Percentiles rank a stretch among this genome's conserved stretches.
These are phyloP conservation scores for Microchirus variegatus DNA, from an alignment of 2,797 vertebrate species.

Conservation along the genomic window DNA sequence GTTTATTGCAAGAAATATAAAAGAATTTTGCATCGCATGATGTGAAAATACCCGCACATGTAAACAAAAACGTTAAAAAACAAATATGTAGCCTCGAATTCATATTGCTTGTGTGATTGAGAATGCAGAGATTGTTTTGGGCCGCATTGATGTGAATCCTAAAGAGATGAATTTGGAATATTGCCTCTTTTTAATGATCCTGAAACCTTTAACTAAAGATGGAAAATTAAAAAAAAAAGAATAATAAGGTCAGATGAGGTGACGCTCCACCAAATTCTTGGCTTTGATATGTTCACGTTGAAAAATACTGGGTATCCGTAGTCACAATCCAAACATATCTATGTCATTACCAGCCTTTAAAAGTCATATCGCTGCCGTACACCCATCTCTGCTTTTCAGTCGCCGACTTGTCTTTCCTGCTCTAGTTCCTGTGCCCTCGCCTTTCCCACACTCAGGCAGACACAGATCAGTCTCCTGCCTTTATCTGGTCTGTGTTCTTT, in stretches of 20 bases:
- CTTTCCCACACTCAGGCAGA: constrained; percentile 87
- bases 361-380: constrained; percentile 49
- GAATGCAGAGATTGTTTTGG: too few relatives aligned
- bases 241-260: neutral
- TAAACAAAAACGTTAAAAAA: too few relatives aligned
- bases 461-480: constrained; percentile 71
- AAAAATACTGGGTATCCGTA: constrained; percentile 39
- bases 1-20: too few relatives aligned
- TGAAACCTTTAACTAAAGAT: neutral
- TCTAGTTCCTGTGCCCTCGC: constrained; percentile 73
- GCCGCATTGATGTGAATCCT: too few relatives aligned
- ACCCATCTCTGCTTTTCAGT: constrained; percentile 67
- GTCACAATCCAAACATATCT: constrained; percentile 67
- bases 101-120: too few relatives aligned
- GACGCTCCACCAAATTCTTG: constrained; percentile 24
- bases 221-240: neutral
- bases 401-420: constrained; percentile 72
- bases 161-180: too few relatives aligned
- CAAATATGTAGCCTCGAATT: too few relatives aligned
- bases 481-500: constrained; percentile 89
- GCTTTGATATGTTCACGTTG: constrained; percentile 18
- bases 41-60: too few relatives aligned
- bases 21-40: too few relatives aligned
- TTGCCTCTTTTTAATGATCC: neutral
- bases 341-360: constrained; percentile 37